Conservation (phyloP, 2,888 invertebrate species). For the Bembecia ichneumoniformis region DNA sequence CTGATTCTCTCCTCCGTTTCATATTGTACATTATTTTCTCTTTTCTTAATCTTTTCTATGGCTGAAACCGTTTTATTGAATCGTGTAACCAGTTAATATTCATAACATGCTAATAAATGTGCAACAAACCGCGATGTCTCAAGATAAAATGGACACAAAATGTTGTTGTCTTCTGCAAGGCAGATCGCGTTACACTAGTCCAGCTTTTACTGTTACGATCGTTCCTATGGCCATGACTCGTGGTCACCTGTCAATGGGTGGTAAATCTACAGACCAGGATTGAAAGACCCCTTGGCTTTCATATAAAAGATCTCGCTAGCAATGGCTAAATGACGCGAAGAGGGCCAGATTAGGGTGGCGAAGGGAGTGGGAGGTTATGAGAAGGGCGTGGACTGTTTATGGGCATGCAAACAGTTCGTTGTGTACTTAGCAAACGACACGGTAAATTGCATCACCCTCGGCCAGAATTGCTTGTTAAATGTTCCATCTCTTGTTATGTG, state of each 20-base stretch:
- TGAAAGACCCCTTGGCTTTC: slow-evolving; percentile 19
- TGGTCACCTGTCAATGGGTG: slow-evolving; percentile 51
- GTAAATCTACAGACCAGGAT: slow-evolving; percentile 30
- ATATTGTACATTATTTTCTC: slow-evolving; percentile 30
- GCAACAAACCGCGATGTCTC: too few relatives aligned
- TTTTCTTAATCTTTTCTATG: slow-evolving; percentile 14
- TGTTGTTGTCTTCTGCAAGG: slow-evolving; percentile 27
- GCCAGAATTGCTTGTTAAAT: slow-evolving; percentile 43
- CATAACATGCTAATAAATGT: too few relatives aligned
- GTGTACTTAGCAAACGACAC: slow-evolving; percentile 50
- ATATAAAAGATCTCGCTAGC: too few relatives aligned
- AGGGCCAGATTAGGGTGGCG: slow-evolving; percentile 21
- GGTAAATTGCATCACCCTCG: slow-evolving; percentile 56
- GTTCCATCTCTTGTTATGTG: slow-evolving; percentile 36
- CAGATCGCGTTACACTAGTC: slow-evolving; percentile 40
- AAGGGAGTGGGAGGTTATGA: slow-evolving; percentile 30
- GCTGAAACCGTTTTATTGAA: too few relatives aligned
- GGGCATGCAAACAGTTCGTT: slow-evolving; percentile 56
- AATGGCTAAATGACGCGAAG: too few relatives aligned
- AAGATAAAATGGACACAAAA: too few relatives aligned
- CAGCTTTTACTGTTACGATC: slow-evolving; percentile 45
- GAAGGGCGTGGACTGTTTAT: slow-evolving; percentile 57
- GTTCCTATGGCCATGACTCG: slow-evolving; percentile 42
- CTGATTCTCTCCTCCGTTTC: slow-evolving; percentile 50
- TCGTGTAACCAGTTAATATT: too few relatives aligned